Conservation (phyloP, 2,888 invertebrate species). For the Drosophila pegasa region DNA sequence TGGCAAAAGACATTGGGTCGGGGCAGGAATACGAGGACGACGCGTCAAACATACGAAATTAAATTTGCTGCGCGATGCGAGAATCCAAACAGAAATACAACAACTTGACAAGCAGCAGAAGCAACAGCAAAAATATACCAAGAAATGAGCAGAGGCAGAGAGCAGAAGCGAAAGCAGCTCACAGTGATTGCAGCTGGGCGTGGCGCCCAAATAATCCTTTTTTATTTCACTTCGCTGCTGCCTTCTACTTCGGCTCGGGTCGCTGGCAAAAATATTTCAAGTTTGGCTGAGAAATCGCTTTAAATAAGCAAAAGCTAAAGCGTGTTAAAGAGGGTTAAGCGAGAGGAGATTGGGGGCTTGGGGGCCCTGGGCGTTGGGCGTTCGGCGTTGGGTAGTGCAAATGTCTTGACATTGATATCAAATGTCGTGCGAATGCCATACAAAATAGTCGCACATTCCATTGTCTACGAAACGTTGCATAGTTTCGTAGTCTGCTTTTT, state of each 20-base stretch:
- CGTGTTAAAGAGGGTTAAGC: slow-evolving; percentile 5
- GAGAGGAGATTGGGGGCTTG: not conserved
- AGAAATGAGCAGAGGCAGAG: slow-evolving; percentile 5
- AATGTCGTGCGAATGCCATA: slow-evolving; percentile 64
- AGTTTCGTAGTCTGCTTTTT: slow-evolving; percentile 62
- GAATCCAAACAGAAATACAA: slow-evolving; percentile 9
- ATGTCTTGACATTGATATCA: slow-evolving; percentile 79
- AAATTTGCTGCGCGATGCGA: slow-evolving; percentile 61
- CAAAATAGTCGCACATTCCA: slow-evolving; percentile 52
- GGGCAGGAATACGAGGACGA: slow-evolving; percentile 39
- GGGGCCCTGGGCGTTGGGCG: not conserved
- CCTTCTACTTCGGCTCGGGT: slow-evolving; percentile 18
- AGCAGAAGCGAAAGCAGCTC: slow-evolving; percentile 24
- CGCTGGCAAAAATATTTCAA: slow-evolving; percentile 49
- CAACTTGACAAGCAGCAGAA: slow-evolving; percentile 50
- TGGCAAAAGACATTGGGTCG: not conserved
- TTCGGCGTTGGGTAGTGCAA: slow-evolving; percentile 35
- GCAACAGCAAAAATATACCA: slow-evolving; percentile 8
- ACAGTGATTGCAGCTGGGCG: slow-evolving; percentile 56
- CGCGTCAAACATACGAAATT: slow-evolving; percentile 77
- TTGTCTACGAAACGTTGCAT: slow-evolving; percentile 60
- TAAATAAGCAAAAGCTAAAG: slow-evolving; percentile 51
- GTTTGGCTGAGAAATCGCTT: slow-evolving; percentile 54
- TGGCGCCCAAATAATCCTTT: slow-evolving; percentile 69
- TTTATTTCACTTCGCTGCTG: slow-evolving; percentile 28